These are phyloP conservation scores for Phaonia tiefii DNA, from an alignment of 2,888 invertebrate species.

Conservation along the genomic window DNA sequence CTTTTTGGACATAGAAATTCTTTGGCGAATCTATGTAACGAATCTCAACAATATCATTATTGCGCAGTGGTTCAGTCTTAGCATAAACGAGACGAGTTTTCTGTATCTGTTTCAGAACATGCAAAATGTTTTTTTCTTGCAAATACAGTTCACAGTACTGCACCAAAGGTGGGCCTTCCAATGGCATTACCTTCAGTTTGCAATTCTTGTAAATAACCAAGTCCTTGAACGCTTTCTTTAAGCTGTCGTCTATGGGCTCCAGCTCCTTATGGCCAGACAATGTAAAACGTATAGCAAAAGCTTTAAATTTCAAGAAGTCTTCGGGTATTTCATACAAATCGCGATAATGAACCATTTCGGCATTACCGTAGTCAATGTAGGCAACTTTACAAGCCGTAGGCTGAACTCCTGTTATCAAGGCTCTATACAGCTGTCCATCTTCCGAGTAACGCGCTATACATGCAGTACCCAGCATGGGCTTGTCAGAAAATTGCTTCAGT, in stretches of 20 bases:
- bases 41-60: constrained; percentile 78
- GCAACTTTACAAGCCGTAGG: constrained; percentile 88
- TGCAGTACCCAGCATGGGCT: constrained; percentile 88
- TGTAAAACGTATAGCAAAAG: constrained; percentile 88
- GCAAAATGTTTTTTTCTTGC: constrained; percentile 76
- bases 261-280: constrained; percentile 86
- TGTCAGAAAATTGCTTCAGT: constrained; percentile 84
- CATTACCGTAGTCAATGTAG: constrained; percentile 91
- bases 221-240: constrained; percentile 87
- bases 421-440: constrained; percentile 87
- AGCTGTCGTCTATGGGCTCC: constrained; percentile 82
- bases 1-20: constrained; percentile 88
- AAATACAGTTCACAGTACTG: constrained; percentile 88
- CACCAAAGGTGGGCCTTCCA: constrained; percentile 87
- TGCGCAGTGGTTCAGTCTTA: constrained; percentile 73
- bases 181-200: constrained; percentile 85
- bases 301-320: constrained; percentile 86
- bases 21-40: constrained; percentile 83
- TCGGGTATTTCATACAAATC: constrained; percentile 89
- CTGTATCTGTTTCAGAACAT: constrained; percentile 75
- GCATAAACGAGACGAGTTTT: constrained; percentile 75
- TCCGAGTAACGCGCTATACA: constrained; percentile 88
- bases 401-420: constrained; percentile 88
- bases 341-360: constrained; percentile 86
- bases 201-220: constrained; percentile 85